Conservation (phyloP, 2,797 vertebrate species). For the Tenualosa thibaudeaui region DNA sequence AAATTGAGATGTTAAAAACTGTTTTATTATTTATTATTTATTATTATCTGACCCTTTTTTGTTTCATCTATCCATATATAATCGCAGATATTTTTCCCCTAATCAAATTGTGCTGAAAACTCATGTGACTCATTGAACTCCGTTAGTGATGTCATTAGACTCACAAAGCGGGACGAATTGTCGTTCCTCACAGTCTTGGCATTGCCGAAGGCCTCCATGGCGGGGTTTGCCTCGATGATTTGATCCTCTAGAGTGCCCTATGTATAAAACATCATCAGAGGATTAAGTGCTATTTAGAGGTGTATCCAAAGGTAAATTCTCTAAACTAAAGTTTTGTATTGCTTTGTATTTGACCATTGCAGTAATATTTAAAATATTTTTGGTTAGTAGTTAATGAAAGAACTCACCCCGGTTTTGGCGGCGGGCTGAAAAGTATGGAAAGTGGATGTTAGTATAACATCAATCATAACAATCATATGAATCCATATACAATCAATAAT, state of each 20-base stretch:
- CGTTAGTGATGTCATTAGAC: slow-evolving; percentile 54
- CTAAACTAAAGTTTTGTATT: no score
- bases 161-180: slow-evolving; percentile 94
- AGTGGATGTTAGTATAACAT: slow-evolving; percentile 47
- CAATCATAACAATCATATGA: not conserved
- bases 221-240: slow-evolving; percentile 95
- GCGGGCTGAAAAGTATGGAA: slow-evolving; percentile 53
- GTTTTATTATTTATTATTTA: no score
- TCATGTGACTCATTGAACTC: not conserved
- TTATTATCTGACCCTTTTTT: not conserved
- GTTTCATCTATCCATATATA: not conserved
- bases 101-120: not conserved
- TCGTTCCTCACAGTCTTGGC: slow-evolving; percentile 94
- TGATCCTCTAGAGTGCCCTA: slow-evolving; percentile 95
- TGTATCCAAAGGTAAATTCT: no score
- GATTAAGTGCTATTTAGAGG: not conserved
- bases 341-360: no score
- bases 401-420: slow-evolving; percentile 72
- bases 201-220: slow-evolving; percentile 94
- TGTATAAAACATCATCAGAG: not conserved
- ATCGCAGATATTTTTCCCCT: not conserved
- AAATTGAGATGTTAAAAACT: not conserved
- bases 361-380: not conserved
- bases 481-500: no score
- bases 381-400: not conserved